These are phyloP conservation scores for Alligator sinensis DNA, from an alignment of 2,113 vertebrate genomes.

Conservation along the genomic window DNA sequence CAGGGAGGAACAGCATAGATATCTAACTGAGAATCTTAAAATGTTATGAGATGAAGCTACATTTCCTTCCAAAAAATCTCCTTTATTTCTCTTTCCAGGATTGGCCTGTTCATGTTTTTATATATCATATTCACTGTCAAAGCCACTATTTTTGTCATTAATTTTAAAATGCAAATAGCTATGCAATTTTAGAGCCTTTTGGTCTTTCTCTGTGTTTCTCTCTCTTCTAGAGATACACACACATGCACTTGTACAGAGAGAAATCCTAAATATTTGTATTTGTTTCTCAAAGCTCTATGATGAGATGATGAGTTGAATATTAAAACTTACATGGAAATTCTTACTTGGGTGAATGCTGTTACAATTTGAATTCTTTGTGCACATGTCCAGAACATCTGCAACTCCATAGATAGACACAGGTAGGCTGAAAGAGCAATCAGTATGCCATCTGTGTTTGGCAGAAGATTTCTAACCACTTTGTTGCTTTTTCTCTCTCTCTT, in stretches of 20 bases:
- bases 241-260: neutral
- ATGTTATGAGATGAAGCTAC: conserved; percentile 17
- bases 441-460: conserved; percentile 60
- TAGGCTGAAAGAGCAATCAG: conserved; percentile 65
- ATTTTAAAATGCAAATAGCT: conserved; percentile 35
- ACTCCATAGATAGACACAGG: conserved; percentile 51
- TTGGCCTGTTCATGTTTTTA: neutral
- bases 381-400: conserved; percentile 54
- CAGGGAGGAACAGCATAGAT: conserved; percentile 22
- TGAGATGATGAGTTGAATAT: neutral
- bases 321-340: conserved; percentile 46
- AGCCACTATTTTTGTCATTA: neutral
- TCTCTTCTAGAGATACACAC: conserved; percentile 2
- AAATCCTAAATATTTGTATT: conserved; percentile 37
- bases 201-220: conserved; percentile 20
- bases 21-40: neutral
- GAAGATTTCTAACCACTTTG: conserved; percentile 59
- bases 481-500: conserved; percentile 36
- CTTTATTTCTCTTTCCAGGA: neutral
- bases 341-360: conserved; percentile 13
- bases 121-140: conserved; percentile 26
- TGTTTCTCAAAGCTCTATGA: conserved; percentile 32
- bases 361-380: neutral
- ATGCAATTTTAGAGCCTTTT: conserved; percentile 31
- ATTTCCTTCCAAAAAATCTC: neutral